These are phyloP conservation scores for Nowickia ferox DNA, from an alignment of 2,888 invertebrate genomes.

Conservation along the genomic window DNA sequence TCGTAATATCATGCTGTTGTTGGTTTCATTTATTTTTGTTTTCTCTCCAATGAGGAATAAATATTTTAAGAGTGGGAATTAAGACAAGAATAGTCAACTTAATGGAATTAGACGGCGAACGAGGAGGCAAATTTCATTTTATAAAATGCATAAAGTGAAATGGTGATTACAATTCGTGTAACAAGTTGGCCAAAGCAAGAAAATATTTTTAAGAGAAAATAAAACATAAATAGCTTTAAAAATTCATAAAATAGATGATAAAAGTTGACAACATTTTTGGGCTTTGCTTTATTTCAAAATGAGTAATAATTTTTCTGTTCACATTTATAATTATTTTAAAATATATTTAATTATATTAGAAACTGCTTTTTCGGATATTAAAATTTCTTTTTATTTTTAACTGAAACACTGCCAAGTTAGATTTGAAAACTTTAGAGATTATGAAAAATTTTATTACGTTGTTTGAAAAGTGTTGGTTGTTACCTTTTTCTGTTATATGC, in stretches of 20 bases:
- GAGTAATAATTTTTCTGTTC: too few relatives aligned
- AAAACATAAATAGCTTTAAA: neutral
- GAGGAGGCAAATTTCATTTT: constrained; percentile 43
- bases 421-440: neutral
- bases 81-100: constrained; percentile 41
- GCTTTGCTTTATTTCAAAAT: too few relatives aligned
- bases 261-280: neutral
- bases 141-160: constrained; percentile 25
- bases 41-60: constrained; percentile 44
- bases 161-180: neutral
- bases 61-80: constrained; percentile 31
- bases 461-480: neutral
- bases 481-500: constrained; percentile 4
- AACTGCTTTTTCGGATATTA: neutral
- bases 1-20: constrained; percentile 1
- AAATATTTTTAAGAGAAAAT: neutral
- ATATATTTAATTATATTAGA: neutral
- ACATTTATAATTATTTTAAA: neutral
- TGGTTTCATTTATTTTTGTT: constrained; percentile 3
- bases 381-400: neutral
- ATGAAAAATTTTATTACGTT: neutral
- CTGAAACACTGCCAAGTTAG: neutral
- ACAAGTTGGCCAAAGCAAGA: constrained; percentile 24
- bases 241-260: neutral
- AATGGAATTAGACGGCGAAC: constrained; percentile 55